Evolutionary conservation across 2,888 invertebrate genomes (phyloP), one percentile per base, ranked within the genome.

Genomic region (Paralinhomoeus sp.): DNA sequence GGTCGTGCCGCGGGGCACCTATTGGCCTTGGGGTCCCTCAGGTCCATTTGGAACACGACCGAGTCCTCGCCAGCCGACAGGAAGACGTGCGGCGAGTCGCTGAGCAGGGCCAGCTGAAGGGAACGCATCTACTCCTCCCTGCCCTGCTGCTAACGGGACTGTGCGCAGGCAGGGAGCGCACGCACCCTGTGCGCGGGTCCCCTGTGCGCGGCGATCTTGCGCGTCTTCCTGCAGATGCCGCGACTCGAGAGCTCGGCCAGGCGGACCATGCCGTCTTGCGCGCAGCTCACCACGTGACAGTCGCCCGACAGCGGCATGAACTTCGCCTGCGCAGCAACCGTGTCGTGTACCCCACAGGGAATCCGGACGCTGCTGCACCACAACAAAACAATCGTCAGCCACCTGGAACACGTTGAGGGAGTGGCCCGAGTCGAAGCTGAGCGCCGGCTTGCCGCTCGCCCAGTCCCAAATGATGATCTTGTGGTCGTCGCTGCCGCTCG

Each of bases 51-150:
- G 58, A 77, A 73, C 12, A 84, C 76, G 46, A 74, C 68, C 0
- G 78, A 80, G 68, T 89, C 87, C 67, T 87, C 85, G 1, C 84
- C 87, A 51, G 78, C 83, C 51, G 80, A 82, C 24, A 85, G 68
- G 48, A 71, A 62, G 44, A 77, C 66, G 61, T 80, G 77, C 1
- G 82, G 80, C 50, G 76, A 75, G 46, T 76, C 74, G 12, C 73
- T 70, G 51, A 77, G 72, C 50, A 82, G 69, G 45, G 80, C 75
- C 52, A 89, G 66, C 68, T 67, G 54, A 3, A 54, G 48, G 24
- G 12, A 3, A 33, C 5, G 12, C 2, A 20, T 37, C 5, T 12
- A 5, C 7, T 27, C 5, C 5, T 12, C 27, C 27, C 7, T 12
- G 27, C 27, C 27, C 5, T 27, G 5, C 27, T 12, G 12, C 12